Conservation (phyloP, 30 jellyfish, hydroid and myxozoan species). For the Cassiopea xamachana region DNA sequence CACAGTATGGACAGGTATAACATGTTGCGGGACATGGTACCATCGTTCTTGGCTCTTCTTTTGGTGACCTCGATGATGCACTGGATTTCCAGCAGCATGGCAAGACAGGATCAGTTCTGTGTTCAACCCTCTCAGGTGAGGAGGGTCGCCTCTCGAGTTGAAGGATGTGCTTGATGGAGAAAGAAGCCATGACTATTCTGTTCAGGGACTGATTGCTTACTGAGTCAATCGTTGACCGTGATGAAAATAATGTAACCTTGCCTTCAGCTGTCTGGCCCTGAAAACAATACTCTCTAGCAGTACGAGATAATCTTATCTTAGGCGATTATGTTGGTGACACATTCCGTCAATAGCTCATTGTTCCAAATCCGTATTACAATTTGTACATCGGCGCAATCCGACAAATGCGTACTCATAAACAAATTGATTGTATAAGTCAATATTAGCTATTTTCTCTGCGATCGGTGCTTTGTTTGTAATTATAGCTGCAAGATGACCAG, state of each 20-base stretch:
- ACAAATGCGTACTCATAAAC: slow-evolving; percentile 73
- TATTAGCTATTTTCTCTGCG: slow-evolving; percentile 68
- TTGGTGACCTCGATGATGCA: slow-evolving; percentile 66
- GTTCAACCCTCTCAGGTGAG: slow-evolving; percentile 70
- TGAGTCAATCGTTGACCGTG: slow-evolving; percentile 42
- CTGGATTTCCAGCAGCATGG: slow-evolving; percentile 72
- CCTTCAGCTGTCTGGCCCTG: slow-evolving; percentile 79
- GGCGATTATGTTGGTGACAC: slow-evolving; percentile 84
- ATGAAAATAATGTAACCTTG: slow-evolving; percentile 52
- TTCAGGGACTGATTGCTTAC: slow-evolving; percentile 11
- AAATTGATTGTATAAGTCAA: slow-evolving; percentile 82
- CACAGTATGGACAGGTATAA: slow-evolving; percentile 68
- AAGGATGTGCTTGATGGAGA: slow-evolving; percentile 71
- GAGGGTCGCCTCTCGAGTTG: slow-evolving; percentile 63
- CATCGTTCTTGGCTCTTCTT: slow-evolving; percentile 56
- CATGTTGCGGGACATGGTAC: slow-evolving; percentile 76
- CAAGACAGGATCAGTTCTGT: slow-evolving; percentile 44
- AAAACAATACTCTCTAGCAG: slow-evolving; percentile 72
- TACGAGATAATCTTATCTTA: slow-evolving; percentile 66
- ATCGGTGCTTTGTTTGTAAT: slow-evolving; percentile 71
- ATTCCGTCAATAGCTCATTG: slow-evolving; percentile 85
- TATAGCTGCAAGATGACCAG: slow-evolving; percentile 52
- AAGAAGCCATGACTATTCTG: slow-evolving; percentile 69
- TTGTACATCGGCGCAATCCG: slow-evolving; percentile 85
- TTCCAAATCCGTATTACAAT: slow-evolving; percentile 86